Percentiles rank a stretch among this genome's conserved stretches.
Conservation (phyloP, 1,140 invertebrate species). For the Brachionus angularis region DNA sequence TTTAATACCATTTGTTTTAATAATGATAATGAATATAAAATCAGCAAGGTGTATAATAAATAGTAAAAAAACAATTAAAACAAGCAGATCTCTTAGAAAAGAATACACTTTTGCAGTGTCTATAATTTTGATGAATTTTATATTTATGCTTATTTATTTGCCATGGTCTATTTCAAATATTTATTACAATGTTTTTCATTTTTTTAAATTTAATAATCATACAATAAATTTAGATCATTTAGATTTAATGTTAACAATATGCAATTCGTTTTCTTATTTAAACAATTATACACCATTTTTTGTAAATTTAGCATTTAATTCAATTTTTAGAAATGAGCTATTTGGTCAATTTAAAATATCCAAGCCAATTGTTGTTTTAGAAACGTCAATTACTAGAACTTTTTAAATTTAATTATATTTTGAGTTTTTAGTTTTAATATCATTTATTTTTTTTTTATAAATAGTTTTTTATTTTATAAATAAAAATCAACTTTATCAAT, state of each 20-base stretch:
- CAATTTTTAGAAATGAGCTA: neutral
- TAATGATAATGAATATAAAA: neutral
- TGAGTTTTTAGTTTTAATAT: too few species aligned
- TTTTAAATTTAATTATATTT: too few species aligned
- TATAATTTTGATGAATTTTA: conserved; percentile 7
- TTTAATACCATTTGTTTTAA: neutral
- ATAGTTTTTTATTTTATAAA: too few species aligned
- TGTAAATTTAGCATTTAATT: neutral
- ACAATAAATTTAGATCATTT: conserved; percentile 2
- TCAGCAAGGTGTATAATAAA: too few species aligned
- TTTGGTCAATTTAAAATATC: neutral
- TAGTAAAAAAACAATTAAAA: neutral
- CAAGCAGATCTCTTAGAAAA: conserved; percentile 2
- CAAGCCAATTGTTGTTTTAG: too few species aligned
- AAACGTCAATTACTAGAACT: too few species aligned
- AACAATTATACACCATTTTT: conserved; percentile 28
- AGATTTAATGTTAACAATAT: neutral
- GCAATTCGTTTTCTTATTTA: neutral
- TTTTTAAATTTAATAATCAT: neutral
- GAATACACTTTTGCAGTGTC: conserved; percentile 10
- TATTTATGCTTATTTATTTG: conserved; percentile 19
- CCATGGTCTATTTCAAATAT: conserved; percentile 12
- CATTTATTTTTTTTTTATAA: too few species aligned
- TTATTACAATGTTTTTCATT: neutral
- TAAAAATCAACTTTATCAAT: too few species aligned